Percentiles rank a stretch among this genome's conserved stretches.
These are phyloP conservation scores for Orgyia antiqua DNA, from an alignment of 2,888 invertebrate genomes.

Conservation along the genomic window DNA sequence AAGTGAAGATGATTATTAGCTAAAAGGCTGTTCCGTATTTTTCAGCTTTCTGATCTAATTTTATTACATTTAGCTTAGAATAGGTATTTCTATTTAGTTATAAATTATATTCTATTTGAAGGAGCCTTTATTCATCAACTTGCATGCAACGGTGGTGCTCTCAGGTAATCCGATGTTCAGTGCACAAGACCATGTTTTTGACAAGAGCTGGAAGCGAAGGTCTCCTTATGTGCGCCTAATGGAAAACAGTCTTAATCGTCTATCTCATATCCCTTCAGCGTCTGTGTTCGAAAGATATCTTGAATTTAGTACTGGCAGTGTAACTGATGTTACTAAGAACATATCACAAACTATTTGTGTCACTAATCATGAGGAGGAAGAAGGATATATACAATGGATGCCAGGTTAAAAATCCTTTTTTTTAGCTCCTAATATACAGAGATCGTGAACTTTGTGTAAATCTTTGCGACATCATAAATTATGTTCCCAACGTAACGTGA, in stretches of 20 bases:
- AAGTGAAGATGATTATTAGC: no score
- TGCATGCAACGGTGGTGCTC: conserved; percentile 49
- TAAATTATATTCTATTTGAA: conserved; percentile 33
- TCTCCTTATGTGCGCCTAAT: conserved; percentile 51
- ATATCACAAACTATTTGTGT: conserved; percentile 66
- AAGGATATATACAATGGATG: conserved; percentile 63
- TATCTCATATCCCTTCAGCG: conserved; percentile 55
- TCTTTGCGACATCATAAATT: not conserved
- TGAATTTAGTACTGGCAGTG: conserved; percentile 62
- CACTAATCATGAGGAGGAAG: conserved; percentile 60
- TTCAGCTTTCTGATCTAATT: no score
- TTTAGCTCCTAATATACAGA: not conserved
- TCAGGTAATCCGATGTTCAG: conserved; percentile 48
- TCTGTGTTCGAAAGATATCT: conserved; percentile 61
- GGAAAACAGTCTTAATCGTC: conserved; percentile 61
- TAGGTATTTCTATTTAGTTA: no score
- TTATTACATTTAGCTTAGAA: no score
- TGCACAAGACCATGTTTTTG: conserved; percentile 49
- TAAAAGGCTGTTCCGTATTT: no score
- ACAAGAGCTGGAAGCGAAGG: conserved; percentile 46
- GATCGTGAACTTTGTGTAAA: not conserved
- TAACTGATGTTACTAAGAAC: conserved; percentile 50
- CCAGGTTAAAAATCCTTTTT: conserved; percentile 39
- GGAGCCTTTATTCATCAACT: conserved; percentile 59
- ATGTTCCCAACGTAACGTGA: no score